Base-by-base conservation (phyloP, 2,888 invertebrate genomes). In the Noctuana brunneofusca region DNA sequence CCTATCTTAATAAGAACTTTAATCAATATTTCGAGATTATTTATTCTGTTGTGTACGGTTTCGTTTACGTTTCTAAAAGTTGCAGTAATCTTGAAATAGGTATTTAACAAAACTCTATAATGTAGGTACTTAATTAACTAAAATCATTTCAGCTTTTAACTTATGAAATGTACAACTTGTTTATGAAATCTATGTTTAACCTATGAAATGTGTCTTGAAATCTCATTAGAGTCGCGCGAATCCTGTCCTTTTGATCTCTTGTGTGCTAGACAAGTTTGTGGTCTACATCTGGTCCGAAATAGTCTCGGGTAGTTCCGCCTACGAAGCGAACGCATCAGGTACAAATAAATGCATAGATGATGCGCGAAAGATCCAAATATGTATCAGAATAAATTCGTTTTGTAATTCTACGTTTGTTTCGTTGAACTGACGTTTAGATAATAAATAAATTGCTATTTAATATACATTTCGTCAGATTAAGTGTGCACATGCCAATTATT, bases 221-320 rank as follows among this genome's bases (percentile, higher is more conserved):
- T 56, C 63, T 63, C 63, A 54, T 63, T 63, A 63, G 63, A 56
- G 56, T 41, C 56, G 43, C 71, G 71, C 68, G 71, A 72, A 71
- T 80, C 79, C 69, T 81, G 82, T 84, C 83, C 86, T 83, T 87
- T 87, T 87, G 84, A 88, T 89, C 87, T 88, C 84, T 71, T 84
- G 82, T 84, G 75, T 78, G 75, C 74, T 81, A 78, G 84, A 79
- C 81, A 79, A 77, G 78, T 81, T 73, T 83, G 85, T 86, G 85
- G 87, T 87, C 88, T 86, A 83, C 83, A 87, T 86, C 79, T 79
- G 79, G 78, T 80, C 83, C 73, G 79, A 87, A 89, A 89, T 89
- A 88, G 87, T 84, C 79, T 68, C 71, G 75, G 72, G 71, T 79
- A 85, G 87, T 89, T 90, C 89, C 90, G 89, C 83, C 76, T 89